A percentile compares a stretch with the other conserved stretches of the same genome.
Evolutionary conservation across 2,888 invertebrate species (phyloP).

Genomic region (Leptogaster cylindrica): DNA sequence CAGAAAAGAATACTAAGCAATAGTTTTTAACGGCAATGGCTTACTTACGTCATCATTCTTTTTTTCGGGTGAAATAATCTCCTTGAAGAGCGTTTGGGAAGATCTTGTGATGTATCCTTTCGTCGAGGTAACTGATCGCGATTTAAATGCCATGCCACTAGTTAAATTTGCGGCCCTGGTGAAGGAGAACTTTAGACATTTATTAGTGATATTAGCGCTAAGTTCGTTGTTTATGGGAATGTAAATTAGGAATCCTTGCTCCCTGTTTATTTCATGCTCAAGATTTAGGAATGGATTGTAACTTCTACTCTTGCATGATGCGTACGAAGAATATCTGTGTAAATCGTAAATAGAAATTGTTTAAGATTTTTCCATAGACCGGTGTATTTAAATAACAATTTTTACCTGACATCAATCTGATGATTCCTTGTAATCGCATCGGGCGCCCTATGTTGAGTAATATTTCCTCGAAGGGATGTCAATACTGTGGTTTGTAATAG

Average conservation of each 20-base stretch:
- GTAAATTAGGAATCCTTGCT: constrained; percentile 72
- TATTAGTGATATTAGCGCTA: constrained; percentile 55
- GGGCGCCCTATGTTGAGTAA: constrained; percentile 67
- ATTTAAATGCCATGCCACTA: constrained; percentile 60
- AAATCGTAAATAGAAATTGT: not conserved
- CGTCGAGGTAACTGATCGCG: constrained; percentile 59
- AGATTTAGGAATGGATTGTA: constrained; percentile 72
- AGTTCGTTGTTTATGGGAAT: constrained; percentile 66
- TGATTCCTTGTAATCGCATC: constrained; percentile 67
- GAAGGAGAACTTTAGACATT: constrained; percentile 57
- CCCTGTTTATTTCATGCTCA: constrained; percentile 71
- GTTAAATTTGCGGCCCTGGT: constrained; percentile 59
- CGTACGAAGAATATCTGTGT: constrained; percentile 65
- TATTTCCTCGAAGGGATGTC: constrained; percentile 73
- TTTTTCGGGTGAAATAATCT: constrained; percentile 57
- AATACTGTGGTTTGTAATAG: constrained; percentile 63
- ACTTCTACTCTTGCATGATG: constrained; percentile 61
- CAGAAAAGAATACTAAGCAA: not conserved
- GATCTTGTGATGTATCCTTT: constrained; percentile 58
- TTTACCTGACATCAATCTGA: constrained; percentile 68
- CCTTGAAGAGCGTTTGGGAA: constrained; percentile 55
- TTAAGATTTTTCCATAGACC: not conserved
- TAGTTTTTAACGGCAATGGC: not conserved
- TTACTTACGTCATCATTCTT: constrained; percentile 55
- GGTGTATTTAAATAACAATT: not conserved